phyloP scores from a whole-genome alignment of 2,888 invertebrate species.

The Ennomos fuscantarius region DNA sequence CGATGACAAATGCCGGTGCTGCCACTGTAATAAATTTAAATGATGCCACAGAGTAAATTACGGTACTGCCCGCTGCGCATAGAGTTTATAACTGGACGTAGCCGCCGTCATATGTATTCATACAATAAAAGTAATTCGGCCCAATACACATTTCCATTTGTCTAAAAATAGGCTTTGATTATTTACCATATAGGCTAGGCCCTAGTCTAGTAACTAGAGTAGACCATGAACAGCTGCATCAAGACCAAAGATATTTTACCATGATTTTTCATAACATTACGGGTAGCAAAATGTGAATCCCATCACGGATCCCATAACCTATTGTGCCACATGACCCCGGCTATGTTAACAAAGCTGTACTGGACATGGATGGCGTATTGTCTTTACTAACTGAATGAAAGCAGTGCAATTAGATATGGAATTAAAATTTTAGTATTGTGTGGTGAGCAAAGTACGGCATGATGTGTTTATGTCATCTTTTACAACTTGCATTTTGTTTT shows the following conservation, averaged over 20 bases:
- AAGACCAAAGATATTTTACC: background rate
- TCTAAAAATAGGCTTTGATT: no score
- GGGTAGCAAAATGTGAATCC: constrained; percentile 14
- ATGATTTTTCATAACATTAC: constrained; percentile 12
- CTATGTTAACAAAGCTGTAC: background rate
- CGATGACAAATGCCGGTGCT: no score
- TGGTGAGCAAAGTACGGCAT: background rate
- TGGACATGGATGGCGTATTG: constrained; percentile 9
- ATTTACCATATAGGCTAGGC: no score
- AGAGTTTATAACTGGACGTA: no score
- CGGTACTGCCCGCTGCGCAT: no score
- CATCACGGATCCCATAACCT: constrained; percentile 31
- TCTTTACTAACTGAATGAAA: constrained; percentile 11
- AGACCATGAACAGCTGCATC: background rate
- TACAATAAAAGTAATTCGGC: no score
- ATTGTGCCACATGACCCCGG: constrained; percentile 38
- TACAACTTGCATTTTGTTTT: no score
- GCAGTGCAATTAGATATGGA: constrained; percentile 17
- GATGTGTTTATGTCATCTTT: no score
- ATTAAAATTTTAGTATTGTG: background rate
- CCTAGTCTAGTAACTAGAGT: background rate
- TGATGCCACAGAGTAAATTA: no score
- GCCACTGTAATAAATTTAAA: no score
- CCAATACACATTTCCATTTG: no score
- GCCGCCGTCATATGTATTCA: no score